Evolutionary conservation across 53 echinoderm and acorn worm species (phyloP).

Genomic region (Astropecten irregularis): DNA sequence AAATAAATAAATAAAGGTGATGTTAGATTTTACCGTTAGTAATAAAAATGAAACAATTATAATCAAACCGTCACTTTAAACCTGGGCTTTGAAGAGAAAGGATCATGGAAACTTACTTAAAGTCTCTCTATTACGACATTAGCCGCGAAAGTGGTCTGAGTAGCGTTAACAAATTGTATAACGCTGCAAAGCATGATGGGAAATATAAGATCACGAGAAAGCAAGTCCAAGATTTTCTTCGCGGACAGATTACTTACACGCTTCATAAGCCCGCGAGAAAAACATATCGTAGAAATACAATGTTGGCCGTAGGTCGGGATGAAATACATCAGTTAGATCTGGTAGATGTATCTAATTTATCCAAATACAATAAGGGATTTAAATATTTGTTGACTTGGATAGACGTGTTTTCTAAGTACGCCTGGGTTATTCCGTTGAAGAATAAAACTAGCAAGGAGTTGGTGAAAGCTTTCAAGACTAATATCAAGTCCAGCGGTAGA

Average conservation of each 20-base stretch:
- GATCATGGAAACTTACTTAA: background rate
- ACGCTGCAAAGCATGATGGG: background rate
- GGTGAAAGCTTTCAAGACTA: constrained; percentile 43
- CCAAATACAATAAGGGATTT: constrained; percentile 27
- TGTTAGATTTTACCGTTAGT: no score
- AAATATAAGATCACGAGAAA: constrained; percentile 7
- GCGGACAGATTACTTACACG: constrained; percentile 32
- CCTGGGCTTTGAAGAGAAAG: background rate
- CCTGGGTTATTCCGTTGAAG: constrained; percentile 63
- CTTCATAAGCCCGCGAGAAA: constrained; percentile 48
- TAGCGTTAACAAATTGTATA: constrained; percentile 38
- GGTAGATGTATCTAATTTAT: constrained; percentile 29
- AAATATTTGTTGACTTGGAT: constrained; percentile 64
- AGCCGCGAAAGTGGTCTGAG: constrained; percentile 37
- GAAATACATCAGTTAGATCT: constrained; percentile 51
- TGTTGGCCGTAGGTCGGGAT: constrained; percentile 60
- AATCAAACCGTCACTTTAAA: background rate
- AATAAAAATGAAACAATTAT: no score
- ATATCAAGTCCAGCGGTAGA: constrained; percentile 34
- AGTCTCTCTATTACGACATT: constrained; percentile 45
- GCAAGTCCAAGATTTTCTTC: constrained; percentile 1
- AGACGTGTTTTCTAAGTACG: constrained; percentile 68
- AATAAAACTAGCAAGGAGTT: constrained; percentile 58
- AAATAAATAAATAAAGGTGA: no score
- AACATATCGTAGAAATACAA: constrained; percentile 32